Conservation (phyloP, 2,888 invertebrate genomes). For the Cybosia mesomella region DNA sequence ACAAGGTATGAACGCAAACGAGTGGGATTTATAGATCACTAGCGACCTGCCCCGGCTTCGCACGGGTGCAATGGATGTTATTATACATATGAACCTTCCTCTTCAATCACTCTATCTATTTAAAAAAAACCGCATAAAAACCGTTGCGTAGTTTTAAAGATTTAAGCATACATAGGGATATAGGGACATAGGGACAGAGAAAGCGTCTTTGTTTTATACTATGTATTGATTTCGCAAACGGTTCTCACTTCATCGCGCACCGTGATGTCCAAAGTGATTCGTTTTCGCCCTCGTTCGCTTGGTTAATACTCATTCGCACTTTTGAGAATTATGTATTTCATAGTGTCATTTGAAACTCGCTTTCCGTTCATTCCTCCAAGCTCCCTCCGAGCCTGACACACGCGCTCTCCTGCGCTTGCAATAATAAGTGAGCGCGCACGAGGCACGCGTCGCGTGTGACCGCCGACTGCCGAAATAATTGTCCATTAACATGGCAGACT, state of each 20-base stretch:
- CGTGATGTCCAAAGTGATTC: background rate
- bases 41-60: too few relatives aligned
- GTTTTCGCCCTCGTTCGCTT: background rate
- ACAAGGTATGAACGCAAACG: too few relatives aligned
- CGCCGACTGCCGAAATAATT: slow-evolving; percentile 84
- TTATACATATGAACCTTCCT: too few relatives aligned
- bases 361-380: slow-evolving; percentile 45
- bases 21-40: too few relatives aligned
- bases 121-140: too few relatives aligned
- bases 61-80: too few relatives aligned
- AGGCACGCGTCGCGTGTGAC: slow-evolving; percentile 81
- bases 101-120: too few relatives aligned
- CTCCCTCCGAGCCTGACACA: slow-evolving; percentile 48
- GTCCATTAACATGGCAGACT: slow-evolving; percentile 78
- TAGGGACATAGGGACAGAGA: too few relatives aligned
- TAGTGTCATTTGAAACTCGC: slow-evolving; percentile 17
- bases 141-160: too few relatives aligned
- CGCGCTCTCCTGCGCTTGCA: slow-evolving; percentile 70
- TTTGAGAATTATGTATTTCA: background rate
- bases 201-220: too few relatives aligned
- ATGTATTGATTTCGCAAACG: too few relatives aligned
- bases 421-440: slow-evolving; percentile 74
- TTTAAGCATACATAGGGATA: too few relatives aligned
- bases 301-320: background rate
- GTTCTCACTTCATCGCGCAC: background rate